Evolutionary conservation across 1,140 invertebrate genomes (phyloP), one percentile per base, ranked within the genome.

Genomic region (Drosophila insularis): DNA sequence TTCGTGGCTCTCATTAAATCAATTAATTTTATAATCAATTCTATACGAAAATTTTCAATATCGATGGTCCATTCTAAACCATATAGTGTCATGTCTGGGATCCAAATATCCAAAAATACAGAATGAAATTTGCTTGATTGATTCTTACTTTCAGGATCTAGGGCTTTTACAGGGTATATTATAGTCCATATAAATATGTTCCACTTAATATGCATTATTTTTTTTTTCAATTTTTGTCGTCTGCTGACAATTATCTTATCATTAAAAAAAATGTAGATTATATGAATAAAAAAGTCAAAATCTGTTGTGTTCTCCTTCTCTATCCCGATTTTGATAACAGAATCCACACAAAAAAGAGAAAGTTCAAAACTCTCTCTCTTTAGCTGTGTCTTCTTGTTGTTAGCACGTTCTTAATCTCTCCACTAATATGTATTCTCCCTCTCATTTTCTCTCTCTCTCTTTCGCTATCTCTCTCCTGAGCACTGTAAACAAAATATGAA

Each of bases 401-500:
- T 21, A 0, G 8, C 17, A 5, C 7, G 17, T 21, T 50, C 43
- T 50, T 21, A 21, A 19, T 19, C 7, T 6, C 43, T 17, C 43
- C 14, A 23, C 21, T 55, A 43, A 39, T 40, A 23, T 5, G 13
- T n/a, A 46, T 27, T 27, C n/a, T 32, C 2, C 0, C 14, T 46
- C 21, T 46, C n/a, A 21, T 10, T 17, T n/a, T 17, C 23, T 62
- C 1, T 32, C 21, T 40, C 50, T 62, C 8, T 14, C 8, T 10
- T 11, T 35, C 5, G 2, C 14, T 19, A 2, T 5, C 39, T 62
- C 64, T 75, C 40, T 75, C 68, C 14, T 35, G 23, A 14, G 50
- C 63, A 70, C 60, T 69, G 74, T 76, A 76, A 76, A 76, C 74
- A 76, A 76, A 27, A 70, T 76, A 40, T 58, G 32, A 58, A 76